Conservation (phyloP, 2,888 invertebrate genomes). For the Dasysyrphus tricinctus region DNA sequence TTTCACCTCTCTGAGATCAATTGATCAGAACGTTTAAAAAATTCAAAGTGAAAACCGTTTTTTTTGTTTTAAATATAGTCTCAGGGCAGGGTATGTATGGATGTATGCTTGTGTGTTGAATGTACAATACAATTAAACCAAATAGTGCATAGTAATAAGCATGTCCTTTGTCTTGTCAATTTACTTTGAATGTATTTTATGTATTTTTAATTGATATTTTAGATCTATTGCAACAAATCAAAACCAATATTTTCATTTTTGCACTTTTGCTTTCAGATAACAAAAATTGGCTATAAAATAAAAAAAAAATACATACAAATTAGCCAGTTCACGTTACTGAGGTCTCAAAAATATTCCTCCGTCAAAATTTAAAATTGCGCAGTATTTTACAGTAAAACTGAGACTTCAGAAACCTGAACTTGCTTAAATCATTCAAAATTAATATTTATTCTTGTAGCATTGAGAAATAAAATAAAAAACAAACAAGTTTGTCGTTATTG, state of each 20-base stretch:
- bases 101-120: too few species aligned
- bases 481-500: conserved; percentile 37
- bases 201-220: background rate
- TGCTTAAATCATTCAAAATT: background rate
- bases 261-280: conserved; percentile 71
- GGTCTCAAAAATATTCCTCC: background rate
- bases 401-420: background rate
- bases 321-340: background rate
- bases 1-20: too few species aligned
- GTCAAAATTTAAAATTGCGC: background rate
- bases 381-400: background rate
- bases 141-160: background rate
- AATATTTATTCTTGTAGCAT: conserved; percentile 44
- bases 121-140: background rate
- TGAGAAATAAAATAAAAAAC: conserved; percentile 7
- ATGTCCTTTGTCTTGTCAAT: conserved; percentile 1
- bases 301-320: conserved; percentile 13
- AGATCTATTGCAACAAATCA: conserved; percentile 6
- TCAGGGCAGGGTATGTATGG: too few species aligned
- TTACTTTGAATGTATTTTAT: background rate
- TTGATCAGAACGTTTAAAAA: too few species aligned
- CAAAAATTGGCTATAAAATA: conserved; percentile 53
- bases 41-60: too few species aligned
- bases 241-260: conserved; percentile 40
- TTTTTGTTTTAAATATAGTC: too few species aligned